Evolutionary conservation across 2,113 vertebrate species (phyloP).

Genomic region (Cyprinodon brontotheroides): DNA sequence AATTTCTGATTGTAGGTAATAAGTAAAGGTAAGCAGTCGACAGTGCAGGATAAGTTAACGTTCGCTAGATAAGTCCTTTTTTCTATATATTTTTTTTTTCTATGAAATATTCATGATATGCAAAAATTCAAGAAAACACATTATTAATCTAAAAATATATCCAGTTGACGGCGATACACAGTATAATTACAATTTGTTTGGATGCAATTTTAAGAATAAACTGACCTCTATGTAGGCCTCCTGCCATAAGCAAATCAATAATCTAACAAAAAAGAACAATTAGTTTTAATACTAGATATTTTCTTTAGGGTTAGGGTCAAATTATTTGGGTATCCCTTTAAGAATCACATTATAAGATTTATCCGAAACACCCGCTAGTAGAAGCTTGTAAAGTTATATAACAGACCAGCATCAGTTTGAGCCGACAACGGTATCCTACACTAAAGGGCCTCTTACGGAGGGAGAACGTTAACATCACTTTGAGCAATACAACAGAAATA

Average conservation of each 20-base stretch:
- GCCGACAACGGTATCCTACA: not conserved
- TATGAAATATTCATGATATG: not conserved
- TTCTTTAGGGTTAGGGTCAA: too few relatives aligned
- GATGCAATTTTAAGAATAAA: not conserved
- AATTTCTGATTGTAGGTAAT: slow-evolving; percentile 41
- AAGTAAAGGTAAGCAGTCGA: not conserved
- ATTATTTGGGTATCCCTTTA: not conserved
- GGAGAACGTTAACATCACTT: not conserved
- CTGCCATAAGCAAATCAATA: not conserved
- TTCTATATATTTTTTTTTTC: not conserved
- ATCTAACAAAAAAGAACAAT: too few relatives aligned
- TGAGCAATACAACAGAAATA: not conserved
- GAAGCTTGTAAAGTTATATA: not conserved
- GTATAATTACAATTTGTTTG: not conserved
- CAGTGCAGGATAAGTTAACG: not conserved
- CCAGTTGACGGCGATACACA: not conserved
- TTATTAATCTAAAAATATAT: not conserved
- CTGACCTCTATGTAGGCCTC: not conserved
- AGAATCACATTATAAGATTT: not conserved
- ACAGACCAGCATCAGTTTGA: not conserved
- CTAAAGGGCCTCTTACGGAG: slow-evolving; percentile 1
- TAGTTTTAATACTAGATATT: too few relatives aligned
- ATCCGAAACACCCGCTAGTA: not conserved
- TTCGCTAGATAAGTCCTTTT: not conserved
- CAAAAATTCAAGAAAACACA: not conserved